These are phyloP conservation scores for Globodera ellingtonae DNA, from an alignment of 1,140 invertebrate genomes.

Conservation along the genomic window DNA sequence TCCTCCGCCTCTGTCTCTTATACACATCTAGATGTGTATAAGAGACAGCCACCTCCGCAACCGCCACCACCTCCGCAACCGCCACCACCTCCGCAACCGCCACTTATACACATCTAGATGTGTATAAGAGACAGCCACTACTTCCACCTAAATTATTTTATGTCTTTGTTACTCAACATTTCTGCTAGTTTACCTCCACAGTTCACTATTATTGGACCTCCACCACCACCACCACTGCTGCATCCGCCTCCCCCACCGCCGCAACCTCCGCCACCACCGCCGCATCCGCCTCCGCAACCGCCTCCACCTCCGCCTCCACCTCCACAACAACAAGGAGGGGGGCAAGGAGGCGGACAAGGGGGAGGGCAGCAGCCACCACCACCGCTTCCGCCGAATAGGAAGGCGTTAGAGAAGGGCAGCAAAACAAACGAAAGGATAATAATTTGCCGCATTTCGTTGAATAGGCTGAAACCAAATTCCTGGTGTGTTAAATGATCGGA, in stretches of 20 bases:
- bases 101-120: too few relatives aligned
- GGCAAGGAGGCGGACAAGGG: background rate
- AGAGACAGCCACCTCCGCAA: background rate
- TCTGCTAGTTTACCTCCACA: slow-evolving; percentile 1
- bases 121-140: too few relatives aligned
- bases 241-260: background rate
- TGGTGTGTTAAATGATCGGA: background rate
- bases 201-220: slow-evolving; percentile 5
- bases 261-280: background rate
- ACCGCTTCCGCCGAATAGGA: background rate
- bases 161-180: background rate
- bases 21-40: too few relatives aligned
- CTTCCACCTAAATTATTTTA: background rate
- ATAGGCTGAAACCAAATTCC: background rate
- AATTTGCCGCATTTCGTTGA: background rate
- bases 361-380: background rate
- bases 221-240: background rate
- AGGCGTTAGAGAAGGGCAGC: background rate
- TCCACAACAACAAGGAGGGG: background rate
- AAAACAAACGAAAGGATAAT: slow-evolving; percentile 1
- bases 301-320: slow-evolving; percentile 2
- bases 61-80: slow-evolving; percentile 12
- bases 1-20: background rate
- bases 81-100: slow-evolving; percentile 2
- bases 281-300: background rate